phyloP scores from a whole-genome alignment of 2,888 invertebrate genomes.

The Strigamia maritima region DNA sequence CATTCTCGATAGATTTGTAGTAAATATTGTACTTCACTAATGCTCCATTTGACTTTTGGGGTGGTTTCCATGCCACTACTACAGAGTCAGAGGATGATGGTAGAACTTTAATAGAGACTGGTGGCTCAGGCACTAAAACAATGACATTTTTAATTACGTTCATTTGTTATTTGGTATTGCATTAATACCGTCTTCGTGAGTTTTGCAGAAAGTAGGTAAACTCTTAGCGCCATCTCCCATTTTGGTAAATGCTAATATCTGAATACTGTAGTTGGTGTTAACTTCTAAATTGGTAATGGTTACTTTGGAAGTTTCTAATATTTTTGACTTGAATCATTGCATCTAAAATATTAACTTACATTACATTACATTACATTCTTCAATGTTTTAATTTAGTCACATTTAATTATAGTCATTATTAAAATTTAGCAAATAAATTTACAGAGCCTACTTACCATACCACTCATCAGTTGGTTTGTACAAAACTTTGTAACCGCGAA shows the following conservation, averaged over 20 bases:
- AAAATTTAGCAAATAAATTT: too few species aligned
- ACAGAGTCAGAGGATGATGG: constrained; percentile 75
- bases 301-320: not conserved
- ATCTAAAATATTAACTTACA: not conserved
- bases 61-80: too few species aligned
- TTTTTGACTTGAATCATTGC: not conserved
- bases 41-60: constrained; percentile 73
- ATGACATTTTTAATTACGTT: too few species aligned
- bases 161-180: not conserved
- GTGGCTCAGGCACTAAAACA: constrained; percentile 72
- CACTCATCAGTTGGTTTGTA: constrained; percentile 26
- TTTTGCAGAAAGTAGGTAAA: constrained; percentile 71
- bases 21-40: constrained; percentile 80
- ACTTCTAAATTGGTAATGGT: constrained; percentile 60
- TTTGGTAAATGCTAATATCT: too few species aligned
- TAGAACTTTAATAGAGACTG: constrained; percentile 77
- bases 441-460: constrained; percentile 38
- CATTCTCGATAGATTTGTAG: constrained; percentile 40
- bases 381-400: too few species aligned
- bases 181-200: constrained; percentile 75
- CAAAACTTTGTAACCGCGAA: constrained; percentile 5
- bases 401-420: too few species aligned
- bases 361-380: too few species aligned
- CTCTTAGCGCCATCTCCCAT: too few species aligned
- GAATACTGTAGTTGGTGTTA: constrained; percentile 82